Evolutionary conservation across 1,140 invertebrate genomes (phyloP).

Genomic region (Drusus annulatus): DNA sequence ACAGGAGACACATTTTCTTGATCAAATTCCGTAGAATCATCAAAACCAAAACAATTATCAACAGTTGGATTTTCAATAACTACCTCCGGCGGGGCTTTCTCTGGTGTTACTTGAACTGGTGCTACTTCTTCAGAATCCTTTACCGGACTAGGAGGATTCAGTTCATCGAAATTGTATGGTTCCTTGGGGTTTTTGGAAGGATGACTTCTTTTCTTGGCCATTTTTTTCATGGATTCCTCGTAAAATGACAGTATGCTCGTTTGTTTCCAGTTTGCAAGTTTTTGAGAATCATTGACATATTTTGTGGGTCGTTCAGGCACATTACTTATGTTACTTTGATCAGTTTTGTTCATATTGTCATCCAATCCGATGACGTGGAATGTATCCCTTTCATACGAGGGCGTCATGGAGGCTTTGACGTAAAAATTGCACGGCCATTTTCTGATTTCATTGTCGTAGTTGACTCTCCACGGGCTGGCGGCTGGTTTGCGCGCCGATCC

Average conservation of each 20-base stretch:
- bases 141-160: slow-evolving; percentile 24
- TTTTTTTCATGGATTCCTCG: slow-evolving; percentile 51
- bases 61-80: slow-evolving; percentile 36
- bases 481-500: slow-evolving; percentile 35
- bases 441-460: slow-evolving; percentile 49
- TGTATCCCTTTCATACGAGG: slow-evolving; percentile 55
- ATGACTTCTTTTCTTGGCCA: slow-evolving; percentile 35
- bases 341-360: slow-evolving; percentile 26
- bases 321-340: neutral
- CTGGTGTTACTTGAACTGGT: slow-evolving; percentile 1
- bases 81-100: slow-evolving; percentile 11
- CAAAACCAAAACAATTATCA: slow-evolving; percentile 56
- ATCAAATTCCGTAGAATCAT: slow-evolving; percentile 50
- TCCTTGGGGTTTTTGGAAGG: slow-evolving; percentile 36
- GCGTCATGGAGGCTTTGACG: slow-evolving; percentile 57
- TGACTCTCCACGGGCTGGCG: slow-evolving; percentile 54
- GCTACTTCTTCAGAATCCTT: slow-evolving; percentile 1
- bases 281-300: slow-evolving; percentile 25
- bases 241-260: slow-evolving; percentile 57
- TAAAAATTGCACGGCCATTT: slow-evolving; percentile 55
- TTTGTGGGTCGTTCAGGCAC: neutral
- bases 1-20: slow-evolving; percentile 56
- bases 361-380: slow-evolving; percentile 53
- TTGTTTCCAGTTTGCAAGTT: slow-evolving; percentile 41
- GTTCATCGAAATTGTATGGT: slow-evolving; percentile 38